Conservation (phyloP, 1,140 invertebrate genomes). For the Aleiodes sp. region DNA sequence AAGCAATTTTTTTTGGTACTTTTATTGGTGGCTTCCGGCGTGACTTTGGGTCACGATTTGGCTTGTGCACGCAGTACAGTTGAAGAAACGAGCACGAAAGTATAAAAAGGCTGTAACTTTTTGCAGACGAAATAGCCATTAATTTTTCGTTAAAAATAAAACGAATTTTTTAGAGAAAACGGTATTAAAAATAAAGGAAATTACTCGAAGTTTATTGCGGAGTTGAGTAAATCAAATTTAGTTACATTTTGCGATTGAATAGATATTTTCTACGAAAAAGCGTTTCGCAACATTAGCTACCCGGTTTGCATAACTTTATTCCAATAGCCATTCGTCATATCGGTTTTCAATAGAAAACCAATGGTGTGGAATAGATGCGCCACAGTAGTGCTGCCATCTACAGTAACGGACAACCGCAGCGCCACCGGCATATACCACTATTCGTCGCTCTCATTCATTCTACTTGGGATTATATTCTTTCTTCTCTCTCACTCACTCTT, state of each 20-base stretch:
- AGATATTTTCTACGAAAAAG: conserved; percentile 25
- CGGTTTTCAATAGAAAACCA: conserved; percentile 52
- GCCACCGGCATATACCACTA: conserved; percentile 36
- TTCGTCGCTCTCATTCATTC: conserved; percentile 40
- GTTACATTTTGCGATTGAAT: conserved; percentile 7
- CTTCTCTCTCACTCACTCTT: too few relatives aligned
- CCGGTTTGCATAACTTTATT: conserved; percentile 59
- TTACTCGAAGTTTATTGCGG: background rate
- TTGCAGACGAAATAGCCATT: background rate
- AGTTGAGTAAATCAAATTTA: background rate
- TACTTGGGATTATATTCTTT: background rate
- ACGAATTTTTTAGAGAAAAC: too few relatives aligned
- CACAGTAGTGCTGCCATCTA: conserved; percentile 29
- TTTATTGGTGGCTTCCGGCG: conserved; percentile 31
- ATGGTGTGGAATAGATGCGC: conserved; percentile 49
- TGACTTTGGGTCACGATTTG: background rate
- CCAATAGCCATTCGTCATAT: conserved; percentile 60
- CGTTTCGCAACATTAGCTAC: conserved; percentile 61
- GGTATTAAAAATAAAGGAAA: too few relatives aligned
- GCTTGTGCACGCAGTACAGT: background rate
- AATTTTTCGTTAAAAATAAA: background rate
- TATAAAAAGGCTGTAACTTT: background rate
- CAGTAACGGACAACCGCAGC: conserved; percentile 17
- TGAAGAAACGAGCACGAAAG: background rate
- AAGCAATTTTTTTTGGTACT: conserved; percentile 24